Percentiles rank a stretch among this genome's conserved stretches.
Evolutionary conservation across 2,888 invertebrate genomes (phyloP).

Genomic region (Andrena bucephala): DNA sequence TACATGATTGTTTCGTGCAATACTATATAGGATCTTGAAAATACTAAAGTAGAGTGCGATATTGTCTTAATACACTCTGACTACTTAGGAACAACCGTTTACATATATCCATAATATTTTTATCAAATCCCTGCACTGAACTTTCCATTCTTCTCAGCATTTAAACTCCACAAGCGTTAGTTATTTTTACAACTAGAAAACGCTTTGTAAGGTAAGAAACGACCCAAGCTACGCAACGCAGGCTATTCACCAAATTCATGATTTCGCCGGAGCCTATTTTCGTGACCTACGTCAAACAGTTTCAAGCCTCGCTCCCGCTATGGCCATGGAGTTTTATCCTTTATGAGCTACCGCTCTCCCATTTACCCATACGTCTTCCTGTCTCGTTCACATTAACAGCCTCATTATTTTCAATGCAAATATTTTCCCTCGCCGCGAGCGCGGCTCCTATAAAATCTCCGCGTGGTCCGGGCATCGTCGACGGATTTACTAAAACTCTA

Average conservation of each 20-base stretch:
- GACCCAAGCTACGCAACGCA: background rate
- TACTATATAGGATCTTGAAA: too few species aligned
- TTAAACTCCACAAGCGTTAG: too few species aligned
- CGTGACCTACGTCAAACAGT: conserved; percentile 32
- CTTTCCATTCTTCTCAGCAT: too few species aligned
- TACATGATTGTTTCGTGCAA: background rate
- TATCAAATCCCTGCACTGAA: too few species aligned
- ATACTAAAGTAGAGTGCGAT: too few species aligned
- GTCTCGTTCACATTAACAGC: conserved; percentile 4
- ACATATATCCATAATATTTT: too few species aligned
- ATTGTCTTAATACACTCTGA: too few species aligned
- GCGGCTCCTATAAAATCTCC: background rate
- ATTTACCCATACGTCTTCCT: background rate
- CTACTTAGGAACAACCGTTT: too few species aligned
- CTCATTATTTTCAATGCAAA: conserved; percentile 51
- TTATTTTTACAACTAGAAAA: too few species aligned
- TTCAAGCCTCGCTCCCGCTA: conserved; percentile 1
- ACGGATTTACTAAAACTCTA: conserved; percentile 40
- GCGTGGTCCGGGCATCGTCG: background rate
- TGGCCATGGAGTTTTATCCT: conserved; percentile 24
- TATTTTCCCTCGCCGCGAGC: conserved; percentile 35
- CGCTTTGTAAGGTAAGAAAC: background rate
- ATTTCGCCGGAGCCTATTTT: conserved; percentile 43
- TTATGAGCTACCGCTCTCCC: background rate
- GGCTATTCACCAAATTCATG: background rate